Evolutionary conservation across 92 coral and sea anemone species (phyloP).

Genomic region (Pocillopora meandrina): DNA sequence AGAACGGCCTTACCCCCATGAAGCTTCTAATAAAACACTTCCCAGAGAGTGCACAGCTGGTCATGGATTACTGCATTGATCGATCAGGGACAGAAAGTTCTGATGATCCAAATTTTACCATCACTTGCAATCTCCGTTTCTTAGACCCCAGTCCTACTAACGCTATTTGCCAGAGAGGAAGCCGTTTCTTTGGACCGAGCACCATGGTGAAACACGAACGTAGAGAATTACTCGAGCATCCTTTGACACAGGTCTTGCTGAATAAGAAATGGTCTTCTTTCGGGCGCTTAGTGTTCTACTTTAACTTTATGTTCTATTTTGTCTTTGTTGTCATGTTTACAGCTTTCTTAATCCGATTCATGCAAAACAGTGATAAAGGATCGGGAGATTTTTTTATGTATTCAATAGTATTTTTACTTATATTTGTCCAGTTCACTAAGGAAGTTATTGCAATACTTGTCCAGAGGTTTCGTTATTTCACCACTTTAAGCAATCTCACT

Average conservation of each 20-base stretch:
- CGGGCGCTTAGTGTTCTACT: slow-evolving; percentile 51
- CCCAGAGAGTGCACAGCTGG: slow-evolving; percentile 70
- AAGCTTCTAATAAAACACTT: slow-evolving; percentile 60
- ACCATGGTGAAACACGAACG: slow-evolving; percentile 67
- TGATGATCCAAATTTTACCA: slow-evolving; percentile 48
- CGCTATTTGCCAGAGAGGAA: slow-evolving; percentile 18
- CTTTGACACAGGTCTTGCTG: slow-evolving; percentile 65
- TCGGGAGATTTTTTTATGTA: too few relatives aligned
- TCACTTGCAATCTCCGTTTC: slow-evolving; percentile 70
- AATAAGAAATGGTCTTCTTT: slow-evolving; percentile 69
- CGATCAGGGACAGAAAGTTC: slow-evolving; percentile 39
- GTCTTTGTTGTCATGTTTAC: slow-evolving; percentile 51
- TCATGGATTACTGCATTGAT: slow-evolving; percentile 70
- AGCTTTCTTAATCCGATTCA: slow-evolving; percentile 47
- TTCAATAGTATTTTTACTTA: slow-evolving; percentile 33
- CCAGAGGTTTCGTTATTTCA: slow-evolving; percentile 59
- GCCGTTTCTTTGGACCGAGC: slow-evolving; percentile 66
- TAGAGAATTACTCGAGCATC: slow-evolving; percentile 61
- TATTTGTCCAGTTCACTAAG: slow-evolving; percentile 45
- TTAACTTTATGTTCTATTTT: slow-evolving; percentile 55
- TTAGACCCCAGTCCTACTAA: slow-evolving; percentile 89
- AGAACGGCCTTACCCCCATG: slow-evolving; percentile 58
- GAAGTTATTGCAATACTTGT: slow-evolving; percentile 58
- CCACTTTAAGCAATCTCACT: slow-evolving; percentile 40
- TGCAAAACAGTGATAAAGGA: too few relatives aligned